phyloP scores from a whole-genome alignment of 2,797 vertebrate species.

The Potorous gilbertii region DNA sequence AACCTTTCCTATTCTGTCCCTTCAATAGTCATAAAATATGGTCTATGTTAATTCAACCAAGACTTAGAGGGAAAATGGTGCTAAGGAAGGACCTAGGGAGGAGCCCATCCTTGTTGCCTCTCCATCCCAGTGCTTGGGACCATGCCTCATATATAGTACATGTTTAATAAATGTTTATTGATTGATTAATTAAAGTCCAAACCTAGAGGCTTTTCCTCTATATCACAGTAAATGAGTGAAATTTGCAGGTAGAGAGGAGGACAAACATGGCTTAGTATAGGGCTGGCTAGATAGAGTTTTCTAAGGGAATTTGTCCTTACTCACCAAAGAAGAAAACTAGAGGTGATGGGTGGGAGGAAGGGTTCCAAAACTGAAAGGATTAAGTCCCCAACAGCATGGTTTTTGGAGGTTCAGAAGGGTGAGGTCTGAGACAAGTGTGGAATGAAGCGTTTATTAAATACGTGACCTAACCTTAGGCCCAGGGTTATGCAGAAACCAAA shows the following conservation, averaged over 20 bases:
- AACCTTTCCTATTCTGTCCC: too few relatives aligned
- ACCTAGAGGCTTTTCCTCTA: too few relatives aligned
- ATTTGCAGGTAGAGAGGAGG: not conserved
- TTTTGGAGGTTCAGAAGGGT: not conserved
- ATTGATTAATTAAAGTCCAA: too few relatives aligned
- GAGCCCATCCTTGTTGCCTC: too few relatives aligned
- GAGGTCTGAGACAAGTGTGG: not conserved
- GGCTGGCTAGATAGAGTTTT: not conserved
- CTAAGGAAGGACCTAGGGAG: too few relatives aligned
- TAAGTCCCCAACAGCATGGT: not conserved
- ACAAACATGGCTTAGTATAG: not conserved
- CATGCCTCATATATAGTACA: too few relatives aligned
- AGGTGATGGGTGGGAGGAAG: not conserved
- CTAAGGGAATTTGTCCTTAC: not conserved
- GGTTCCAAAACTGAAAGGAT: not conserved
- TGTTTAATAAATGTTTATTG: too few relatives aligned
- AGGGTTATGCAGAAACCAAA: not conserved
- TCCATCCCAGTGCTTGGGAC: too few relatives aligned
- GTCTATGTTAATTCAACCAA: too few relatives aligned
- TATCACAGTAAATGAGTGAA: not conserved
- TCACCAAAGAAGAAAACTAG: not conserved
- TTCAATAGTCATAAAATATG: too few relatives aligned
- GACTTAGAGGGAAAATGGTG: too few relatives aligned
- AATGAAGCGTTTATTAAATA: not conserved
- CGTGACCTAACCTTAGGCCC: not conserved